phyloP scores from a whole-genome alignment of 2,888 invertebrate genomes.

The Blera fallax region DNA sequence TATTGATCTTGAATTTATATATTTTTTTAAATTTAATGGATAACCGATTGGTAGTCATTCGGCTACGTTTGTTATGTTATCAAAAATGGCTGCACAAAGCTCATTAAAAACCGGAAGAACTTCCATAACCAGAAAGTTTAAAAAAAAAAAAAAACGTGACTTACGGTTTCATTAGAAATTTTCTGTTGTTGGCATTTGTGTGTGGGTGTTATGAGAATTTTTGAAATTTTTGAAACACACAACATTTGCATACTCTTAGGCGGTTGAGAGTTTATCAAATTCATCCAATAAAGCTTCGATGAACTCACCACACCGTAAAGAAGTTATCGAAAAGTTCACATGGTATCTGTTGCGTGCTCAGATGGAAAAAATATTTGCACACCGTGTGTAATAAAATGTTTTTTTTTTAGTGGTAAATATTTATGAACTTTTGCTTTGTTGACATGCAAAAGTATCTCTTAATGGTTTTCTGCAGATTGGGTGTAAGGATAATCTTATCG shows the following conservation, averaged over 20 bases:
- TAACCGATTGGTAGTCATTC: neutral
- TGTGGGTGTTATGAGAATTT: neutral
- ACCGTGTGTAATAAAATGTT: neutral
- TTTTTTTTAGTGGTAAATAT: neutral
- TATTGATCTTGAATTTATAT: slow-evolving; percentile 14
- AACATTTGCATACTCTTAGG: slow-evolving; percentile 61
- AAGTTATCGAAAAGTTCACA: neutral
- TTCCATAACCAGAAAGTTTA: neutral
- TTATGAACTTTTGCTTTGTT: slow-evolving; percentile 3
- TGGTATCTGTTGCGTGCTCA: neutral
- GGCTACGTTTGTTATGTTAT: neutral
- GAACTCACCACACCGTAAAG: slow-evolving; percentile 30
- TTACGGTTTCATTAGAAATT: neutral
- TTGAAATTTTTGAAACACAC: neutral
- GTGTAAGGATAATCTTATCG: neutral
- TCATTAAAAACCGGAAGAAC: slow-evolving; percentile 45
- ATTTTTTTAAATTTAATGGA: neutral
- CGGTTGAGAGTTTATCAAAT: neutral
- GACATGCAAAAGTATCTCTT: neutral
- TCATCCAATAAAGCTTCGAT: slow-evolving; percentile 8
- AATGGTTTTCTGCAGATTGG: neutral
- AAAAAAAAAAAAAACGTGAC: slow-evolving; percentile 18
- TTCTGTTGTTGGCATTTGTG: neutral
- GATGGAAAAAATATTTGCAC: slow-evolving; percentile 27
- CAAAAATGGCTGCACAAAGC: slow-evolving; percentile 4